Percentiles rank a stretch among this genome's conserved stretches.
phyloP scores from a whole-genome alignment of 2,797 vertebrate genomes.

The Eulemur coronatus region DNA sequence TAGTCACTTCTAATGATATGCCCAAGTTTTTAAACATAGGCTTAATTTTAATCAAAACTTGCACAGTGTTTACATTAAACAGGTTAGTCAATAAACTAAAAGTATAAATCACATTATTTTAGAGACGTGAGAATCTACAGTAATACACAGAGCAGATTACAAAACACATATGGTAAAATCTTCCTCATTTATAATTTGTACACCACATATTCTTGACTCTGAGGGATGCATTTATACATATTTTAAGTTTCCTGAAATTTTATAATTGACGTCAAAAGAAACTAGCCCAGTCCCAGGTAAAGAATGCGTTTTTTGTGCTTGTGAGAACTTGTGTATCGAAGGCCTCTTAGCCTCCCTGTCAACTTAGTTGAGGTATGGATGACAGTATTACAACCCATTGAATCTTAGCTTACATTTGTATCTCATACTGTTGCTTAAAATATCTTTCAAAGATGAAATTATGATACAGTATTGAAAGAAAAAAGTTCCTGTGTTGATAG shows the following conservation, averaged over 20 bases:
- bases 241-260: conserved; percentile 15
- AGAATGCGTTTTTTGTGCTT: neutral
- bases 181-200: neutral
- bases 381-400: neutral
- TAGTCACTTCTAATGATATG: neutral
- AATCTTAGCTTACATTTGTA: neutral
- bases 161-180: neutral
- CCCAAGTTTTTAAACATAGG: neutral
- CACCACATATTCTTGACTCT: neutral
- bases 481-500: neutral
- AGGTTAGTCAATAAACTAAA: neutral
- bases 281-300: neutral
- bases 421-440: neutral
- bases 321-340: neutral
- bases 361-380: neutral
- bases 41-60: conserved; percentile 38
- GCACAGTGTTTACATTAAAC: neutral
- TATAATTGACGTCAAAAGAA: conserved; percentile 1
- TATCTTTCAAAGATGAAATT: conserved; percentile 22
- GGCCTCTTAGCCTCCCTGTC: neutral
- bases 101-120: neutral
- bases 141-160: neutral
- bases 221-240: neutral
- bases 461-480: neutral
- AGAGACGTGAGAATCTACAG: neutral